Percentiles rank a stretch among this genome's conserved stretches.
Conservation (phyloP, 2,888 invertebrate species). For the Lepas anatifera region DNA sequence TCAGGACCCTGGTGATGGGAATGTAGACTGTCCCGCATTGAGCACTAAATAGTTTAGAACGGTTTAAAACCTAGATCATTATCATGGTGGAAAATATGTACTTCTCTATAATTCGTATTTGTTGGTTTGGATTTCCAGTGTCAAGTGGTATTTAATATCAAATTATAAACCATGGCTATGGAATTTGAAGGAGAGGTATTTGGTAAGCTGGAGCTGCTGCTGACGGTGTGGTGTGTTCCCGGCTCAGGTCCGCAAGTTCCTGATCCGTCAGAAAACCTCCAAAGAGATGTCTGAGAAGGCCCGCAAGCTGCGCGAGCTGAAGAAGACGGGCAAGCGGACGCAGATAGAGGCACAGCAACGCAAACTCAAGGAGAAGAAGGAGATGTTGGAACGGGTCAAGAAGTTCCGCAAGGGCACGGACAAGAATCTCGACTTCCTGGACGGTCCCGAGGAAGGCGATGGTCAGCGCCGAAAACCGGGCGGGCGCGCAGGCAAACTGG, state of each 20-base stretch:
- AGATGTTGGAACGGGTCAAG: constrained; percentile 83
- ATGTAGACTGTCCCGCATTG: too few species aligned
- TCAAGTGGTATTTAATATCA: too few species aligned
- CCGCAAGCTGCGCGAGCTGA: constrained; percentile 73
- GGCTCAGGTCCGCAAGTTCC: constrained; percentile 59
- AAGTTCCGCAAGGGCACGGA: constrained; percentile 58
- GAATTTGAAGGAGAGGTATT: too few species aligned
- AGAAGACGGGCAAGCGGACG: constrained; percentile 84
- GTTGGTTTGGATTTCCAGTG: too few species aligned
- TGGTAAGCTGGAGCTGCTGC: too few species aligned
- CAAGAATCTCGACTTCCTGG: constrained; percentile 20
- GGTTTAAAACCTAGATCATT: too few species aligned
- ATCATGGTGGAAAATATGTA: too few species aligned
- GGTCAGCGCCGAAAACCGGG: constrained; percentile 10
- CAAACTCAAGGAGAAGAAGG: constrained; percentile 78
- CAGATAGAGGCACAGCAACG: constrained; percentile 70
- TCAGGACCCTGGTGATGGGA: too few species aligned
- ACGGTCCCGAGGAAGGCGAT: constrained; percentile 44
- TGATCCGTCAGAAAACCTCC: constrained; percentile 70
- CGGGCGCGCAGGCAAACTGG: background rate
- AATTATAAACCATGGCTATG: too few species aligned
- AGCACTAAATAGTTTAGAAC: too few species aligned
- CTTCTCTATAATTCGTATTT: too few species aligned
- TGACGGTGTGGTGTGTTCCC: too few species aligned
- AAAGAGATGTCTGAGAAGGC: constrained; percentile 82